Base-by-base conservation (phyloP, 2,797 vertebrate genomes). In the Lepidocolaptes lacrymiger region DNA sequence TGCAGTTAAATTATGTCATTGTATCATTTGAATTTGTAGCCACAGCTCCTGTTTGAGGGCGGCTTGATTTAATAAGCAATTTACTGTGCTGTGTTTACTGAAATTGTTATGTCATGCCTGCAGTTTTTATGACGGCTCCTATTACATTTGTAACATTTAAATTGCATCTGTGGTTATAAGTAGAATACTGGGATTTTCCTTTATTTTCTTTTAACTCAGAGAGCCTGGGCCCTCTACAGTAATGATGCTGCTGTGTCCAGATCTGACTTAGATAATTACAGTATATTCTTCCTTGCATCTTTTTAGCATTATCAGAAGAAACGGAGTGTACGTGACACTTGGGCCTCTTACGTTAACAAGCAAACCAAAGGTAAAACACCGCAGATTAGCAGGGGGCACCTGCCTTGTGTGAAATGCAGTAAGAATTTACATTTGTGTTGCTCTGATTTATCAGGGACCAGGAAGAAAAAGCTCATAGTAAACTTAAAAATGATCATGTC, bases 51-150 rank as follows among this genome's bases (percentile, higher is more conserved):
- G 30, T 83, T 69, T 69, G 68, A 94, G 95, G 84, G 84, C 46
- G 73, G 69, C 44, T 91, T 91, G 44, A 34, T 92, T 86, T 95
- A 94, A 96, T 85, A 95, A 93, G 92, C 91, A 49, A 67, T 96
- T 90, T 78, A 67, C 54, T 62, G 71, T 48, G 87, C 82, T 87
- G 62, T 80, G 41, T 89, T 93, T 91, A 93, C 89, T 69, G 88
- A 85, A 92, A 85, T 56, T 90, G 92, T 93, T 69, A 7, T 95
- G 84, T 93, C 93, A 82, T 34, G 69, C 91, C 89, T 90, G 91
- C 85, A 78, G 28, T 87, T 95, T 92, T 95, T 89, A 91, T 73
- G 86, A 91, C 34, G 16, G 64, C 85, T 94, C 80, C 84, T 62
- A 37, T 90, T 87, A 80, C 12, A 37, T 32, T 24, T 79, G 48